A percentile compares a stretch with the other conserved stretches of the same genome.
phyloP scores from a whole-genome alignment of 2,888 invertebrate species.

The Thymelicus lineola region DNA sequence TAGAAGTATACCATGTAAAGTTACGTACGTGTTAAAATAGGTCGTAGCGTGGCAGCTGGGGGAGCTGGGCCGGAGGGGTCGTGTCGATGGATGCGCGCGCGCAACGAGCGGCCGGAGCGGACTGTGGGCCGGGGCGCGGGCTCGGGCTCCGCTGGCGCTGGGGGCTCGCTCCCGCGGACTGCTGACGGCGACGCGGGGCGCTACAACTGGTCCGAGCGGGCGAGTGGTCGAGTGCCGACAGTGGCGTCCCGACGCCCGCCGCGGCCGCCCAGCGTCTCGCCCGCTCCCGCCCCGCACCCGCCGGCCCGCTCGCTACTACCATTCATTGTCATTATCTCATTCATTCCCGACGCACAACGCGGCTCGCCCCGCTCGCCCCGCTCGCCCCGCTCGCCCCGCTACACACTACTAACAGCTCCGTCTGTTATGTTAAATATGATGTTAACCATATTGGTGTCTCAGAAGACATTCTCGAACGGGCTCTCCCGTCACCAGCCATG shows the following conservation, averaged over 20 bases:
- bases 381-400: too few relatives aligned
- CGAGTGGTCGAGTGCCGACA: too few relatives aligned
- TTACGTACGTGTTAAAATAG: background rate
- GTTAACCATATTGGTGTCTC: background rate
- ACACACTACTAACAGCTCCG: too few relatives aligned
- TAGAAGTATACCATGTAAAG: too few relatives aligned
- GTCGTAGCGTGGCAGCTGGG: background rate
- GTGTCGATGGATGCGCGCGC: too few relatives aligned
- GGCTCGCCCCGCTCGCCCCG: too few relatives aligned
- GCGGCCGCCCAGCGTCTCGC: background rate
- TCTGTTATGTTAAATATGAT: too few relatives aligned
- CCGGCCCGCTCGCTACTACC: conserved; percentile 6
- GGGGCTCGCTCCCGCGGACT: background rate
- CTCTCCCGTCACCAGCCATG: too few relatives aligned
- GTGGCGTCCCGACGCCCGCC: background rate
- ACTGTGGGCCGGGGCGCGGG: too few relatives aligned
- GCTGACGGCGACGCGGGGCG: background rate
- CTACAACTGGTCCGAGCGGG: background rate
- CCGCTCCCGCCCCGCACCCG: background rate
- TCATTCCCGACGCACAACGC: conserved; percentile 7
- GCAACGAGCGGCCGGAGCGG: too few relatives aligned
- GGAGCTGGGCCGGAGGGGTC: background rate
- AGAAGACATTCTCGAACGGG: background rate
- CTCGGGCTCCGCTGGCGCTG: background rate
- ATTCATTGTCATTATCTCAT: conserved; percentile 23